These are phyloP conservation scores for Eptesicus fuscus DNA, from an alignment of 2,113 vertebrate genomes.

Conservation along the genomic window DNA sequence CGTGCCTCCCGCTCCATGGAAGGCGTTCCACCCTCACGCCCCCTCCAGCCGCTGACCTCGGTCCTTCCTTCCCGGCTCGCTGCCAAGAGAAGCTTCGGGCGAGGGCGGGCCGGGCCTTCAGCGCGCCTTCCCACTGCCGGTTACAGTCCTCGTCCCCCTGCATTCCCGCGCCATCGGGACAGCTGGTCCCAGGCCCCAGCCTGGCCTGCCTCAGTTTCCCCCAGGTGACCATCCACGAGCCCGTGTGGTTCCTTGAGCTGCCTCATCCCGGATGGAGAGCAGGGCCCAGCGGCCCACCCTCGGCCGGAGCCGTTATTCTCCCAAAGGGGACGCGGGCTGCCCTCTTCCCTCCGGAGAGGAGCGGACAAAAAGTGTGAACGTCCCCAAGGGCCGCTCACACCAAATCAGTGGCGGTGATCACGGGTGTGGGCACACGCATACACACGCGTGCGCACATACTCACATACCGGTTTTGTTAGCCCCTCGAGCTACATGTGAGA, in stretches of 20 bases:
- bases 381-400: neutral
- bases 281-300: neutral
- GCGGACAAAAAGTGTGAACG: neutral
- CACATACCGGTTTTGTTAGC: no score
- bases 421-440: rapidly evolving
- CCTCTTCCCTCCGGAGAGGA: neutral
- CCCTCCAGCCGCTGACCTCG: neutral
- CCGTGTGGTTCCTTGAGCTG: neutral
- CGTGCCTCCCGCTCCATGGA: neutral
- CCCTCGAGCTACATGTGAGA: neutral
- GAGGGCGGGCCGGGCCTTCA: rapidly evolving
- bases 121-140: rapidly evolving
- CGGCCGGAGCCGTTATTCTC: neutral
- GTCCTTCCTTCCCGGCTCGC: neutral
- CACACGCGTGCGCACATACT: neutral
- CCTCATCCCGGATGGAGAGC: no score
- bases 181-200: neutral
- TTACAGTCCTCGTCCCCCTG: neutral
- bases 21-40: neutral
- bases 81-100: neutral
- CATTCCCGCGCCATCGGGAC: neutral
- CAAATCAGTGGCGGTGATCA: rapidly evolving
- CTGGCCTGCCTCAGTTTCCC: rapidly evolving
- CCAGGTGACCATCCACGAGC: neutral
- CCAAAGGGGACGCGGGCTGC: neutral